Evolutionary conservation across 2,113 vertebrate species (phyloP).

Genomic region (Sarotherodon lohbergeri): DNA sequence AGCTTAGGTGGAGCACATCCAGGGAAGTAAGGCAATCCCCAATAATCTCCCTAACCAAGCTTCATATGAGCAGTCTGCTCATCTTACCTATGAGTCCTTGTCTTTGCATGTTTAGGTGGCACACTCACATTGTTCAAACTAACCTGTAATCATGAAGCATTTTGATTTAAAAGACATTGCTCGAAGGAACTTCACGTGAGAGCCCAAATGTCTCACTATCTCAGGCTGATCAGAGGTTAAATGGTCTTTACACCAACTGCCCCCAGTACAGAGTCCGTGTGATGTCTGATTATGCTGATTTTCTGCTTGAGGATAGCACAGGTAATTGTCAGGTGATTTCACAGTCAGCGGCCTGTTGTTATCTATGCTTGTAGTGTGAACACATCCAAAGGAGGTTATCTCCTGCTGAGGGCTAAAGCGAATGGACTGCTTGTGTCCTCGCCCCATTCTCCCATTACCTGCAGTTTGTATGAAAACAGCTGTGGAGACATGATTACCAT

Average conservation of each 20-base stretch:
- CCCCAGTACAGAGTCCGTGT: not conserved
- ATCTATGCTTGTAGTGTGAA: not conserved
- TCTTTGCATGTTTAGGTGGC: not conserved
- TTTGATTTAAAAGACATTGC: not conserved
- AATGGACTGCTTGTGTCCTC: not conserved
- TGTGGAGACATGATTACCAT: not conserved
- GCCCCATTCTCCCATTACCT: not conserved
- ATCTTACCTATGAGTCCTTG: not conserved
- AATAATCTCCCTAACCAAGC: slow-evolving; percentile 13
- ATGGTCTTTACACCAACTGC: not conserved
- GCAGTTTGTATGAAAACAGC: not conserved
- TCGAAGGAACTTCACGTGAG: not conserved
- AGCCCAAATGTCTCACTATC: not conserved
- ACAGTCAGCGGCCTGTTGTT: not conserved
- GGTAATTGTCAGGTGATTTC: not conserved
- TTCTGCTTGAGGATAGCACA: not conserved
- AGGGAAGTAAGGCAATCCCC: not conserved
- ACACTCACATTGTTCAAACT: not conserved
- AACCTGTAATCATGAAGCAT: not conserved
- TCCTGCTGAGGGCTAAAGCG: not conserved
- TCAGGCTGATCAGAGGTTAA: not conserved
- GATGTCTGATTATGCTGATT: not conserved
- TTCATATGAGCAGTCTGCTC: not conserved
- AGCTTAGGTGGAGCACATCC: slow-evolving; percentile 16
- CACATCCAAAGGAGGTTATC: not conserved